These are phyloP conservation scores for Myripristis murdjan DNA, from an alignment of 2,797 vertebrate genomes.

Conservation along the genomic window DNA sequence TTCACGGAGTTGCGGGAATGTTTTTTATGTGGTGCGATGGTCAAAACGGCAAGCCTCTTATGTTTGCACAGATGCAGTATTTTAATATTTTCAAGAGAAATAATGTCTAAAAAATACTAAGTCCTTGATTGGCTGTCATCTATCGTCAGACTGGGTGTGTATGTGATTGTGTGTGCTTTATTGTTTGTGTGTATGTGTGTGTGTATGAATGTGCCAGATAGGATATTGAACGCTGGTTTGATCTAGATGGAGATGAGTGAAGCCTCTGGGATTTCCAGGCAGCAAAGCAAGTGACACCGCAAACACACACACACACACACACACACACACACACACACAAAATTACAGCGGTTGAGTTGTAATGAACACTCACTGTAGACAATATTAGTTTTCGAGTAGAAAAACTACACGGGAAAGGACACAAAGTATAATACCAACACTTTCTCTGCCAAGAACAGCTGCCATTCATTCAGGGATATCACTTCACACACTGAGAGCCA, in stretches of 20 bases:
- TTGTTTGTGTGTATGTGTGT: not conserved
- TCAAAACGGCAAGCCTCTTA: too few relatives aligned
- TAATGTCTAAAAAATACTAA: not conserved
- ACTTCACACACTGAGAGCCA: slow-evolving; percentile 44
- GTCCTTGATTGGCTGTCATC: slow-evolving; percentile 5
- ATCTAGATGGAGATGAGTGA: not conserved
- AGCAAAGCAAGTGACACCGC: not conserved
- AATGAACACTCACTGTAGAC: not conserved
- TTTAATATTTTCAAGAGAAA: too few relatives aligned
- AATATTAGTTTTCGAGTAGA: slow-evolving; percentile 16
- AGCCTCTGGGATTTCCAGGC: not conserved
- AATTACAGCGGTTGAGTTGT: not conserved
- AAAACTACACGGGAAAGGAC: slow-evolving; percentile 19
- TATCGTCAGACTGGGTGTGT: not conserved
- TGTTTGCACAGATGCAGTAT: too few relatives aligned
- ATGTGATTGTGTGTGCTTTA: slow-evolving; percentile 11
- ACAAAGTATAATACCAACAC: slow-evolving; percentile 20
- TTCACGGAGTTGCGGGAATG: not conserved
- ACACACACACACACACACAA: not conserved
- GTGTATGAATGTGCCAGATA: not conserved
- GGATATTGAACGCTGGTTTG: not conserved
- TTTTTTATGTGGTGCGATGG: too few relatives aligned
- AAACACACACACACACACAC: not conserved
- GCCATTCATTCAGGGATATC: slow-evolving; percentile 47
- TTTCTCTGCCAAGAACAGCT: slow-evolving; percentile 34